Percentiles rank a stretch among this genome's conserved stretches.
Evolutionary conservation across 2,888 invertebrate genomes (phyloP).

Genomic region (Chymomyza fuscimana): DNA sequence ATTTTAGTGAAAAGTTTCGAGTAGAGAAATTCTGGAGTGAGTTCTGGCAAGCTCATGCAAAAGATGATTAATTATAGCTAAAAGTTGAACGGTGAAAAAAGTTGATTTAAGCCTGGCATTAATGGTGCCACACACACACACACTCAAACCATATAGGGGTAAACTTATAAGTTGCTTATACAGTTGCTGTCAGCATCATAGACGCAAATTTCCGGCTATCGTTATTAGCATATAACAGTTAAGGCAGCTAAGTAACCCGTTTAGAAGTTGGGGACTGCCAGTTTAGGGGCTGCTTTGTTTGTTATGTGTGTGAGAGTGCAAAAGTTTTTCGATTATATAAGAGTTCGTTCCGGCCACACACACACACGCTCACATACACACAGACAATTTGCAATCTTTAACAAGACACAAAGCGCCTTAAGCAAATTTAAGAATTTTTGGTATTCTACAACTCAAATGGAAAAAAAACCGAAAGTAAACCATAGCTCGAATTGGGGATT

Average conservation of each 20-base stretch:
- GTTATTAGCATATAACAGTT: constrained; percentile 51
- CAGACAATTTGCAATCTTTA: constrained; percentile 15
- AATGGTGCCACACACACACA: not conserved
- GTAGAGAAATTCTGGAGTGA: not conserved
- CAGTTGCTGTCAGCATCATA: constrained; percentile 15
- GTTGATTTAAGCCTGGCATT: constrained; percentile 43
- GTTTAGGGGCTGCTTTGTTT: not conserved
- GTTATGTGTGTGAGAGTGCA: constrained; percentile 23
- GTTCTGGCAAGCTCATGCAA: constrained; percentile 8
- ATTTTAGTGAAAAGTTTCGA: constrained; percentile 49
- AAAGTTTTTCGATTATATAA: constrained; percentile 70
- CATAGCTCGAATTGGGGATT: constrained; percentile 30
- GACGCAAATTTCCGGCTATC: constrained; percentile 38
- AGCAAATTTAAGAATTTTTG: constrained; percentile 64
- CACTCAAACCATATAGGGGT: not conserved
- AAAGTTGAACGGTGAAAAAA: constrained; percentile 57
- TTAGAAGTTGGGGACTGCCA: not conserved
- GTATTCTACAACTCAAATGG: constrained; percentile 16
- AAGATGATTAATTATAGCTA: constrained; percentile 65
- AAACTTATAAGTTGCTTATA: constrained; percentile 5
- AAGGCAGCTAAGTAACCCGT: not conserved
- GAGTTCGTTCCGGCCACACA: constrained; percentile 39
- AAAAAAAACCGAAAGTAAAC: constrained; percentile 30
- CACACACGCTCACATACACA: constrained; percentile 4
- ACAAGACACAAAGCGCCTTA: constrained; percentile 37